Evolutionary conservation across 2,113 vertebrate genomes (phyloP).

Genomic region (Fukomys damarensis): DNA sequence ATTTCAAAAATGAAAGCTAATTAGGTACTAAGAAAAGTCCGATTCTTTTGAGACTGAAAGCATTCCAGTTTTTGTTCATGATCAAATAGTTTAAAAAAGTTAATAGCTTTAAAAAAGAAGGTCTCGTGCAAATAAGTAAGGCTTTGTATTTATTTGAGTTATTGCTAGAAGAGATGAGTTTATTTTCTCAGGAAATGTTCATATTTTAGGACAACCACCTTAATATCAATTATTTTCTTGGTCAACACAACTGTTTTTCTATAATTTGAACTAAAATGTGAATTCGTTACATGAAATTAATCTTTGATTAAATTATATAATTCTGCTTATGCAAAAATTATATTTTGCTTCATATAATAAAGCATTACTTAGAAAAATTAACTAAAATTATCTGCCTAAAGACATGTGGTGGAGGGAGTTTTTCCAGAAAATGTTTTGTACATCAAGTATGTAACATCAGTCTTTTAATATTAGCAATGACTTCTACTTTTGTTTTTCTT

Average conservation of each 20-base stretch:
- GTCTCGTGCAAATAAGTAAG: slow-evolving; percentile 49
- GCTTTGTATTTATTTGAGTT: slow-evolving; percentile 35
- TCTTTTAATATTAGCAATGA: neutral
- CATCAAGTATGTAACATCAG: slow-evolving; percentile 1
- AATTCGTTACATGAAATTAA: slow-evolving; percentile 28
- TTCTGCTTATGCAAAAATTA: neutral
- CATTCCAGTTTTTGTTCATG: slow-evolving; percentile 61
- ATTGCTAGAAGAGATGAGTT: slow-evolving; percentile 40
- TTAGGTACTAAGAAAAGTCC: slow-evolving; percentile 62
- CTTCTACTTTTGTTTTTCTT: slow-evolving; percentile 49
- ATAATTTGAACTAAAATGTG: slow-evolving; percentile 44
- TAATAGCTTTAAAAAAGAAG: neutral
- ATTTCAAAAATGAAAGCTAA: slow-evolving; percentile 67
- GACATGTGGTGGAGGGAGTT: neutral
- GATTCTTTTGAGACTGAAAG: slow-evolving; percentile 68
- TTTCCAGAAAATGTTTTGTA: slow-evolving; percentile 41
- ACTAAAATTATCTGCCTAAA: slow-evolving; percentile 40
- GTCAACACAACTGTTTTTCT: neutral
- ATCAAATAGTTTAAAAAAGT: slow-evolving; percentile 51
- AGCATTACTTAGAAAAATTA: slow-evolving; percentile 20
- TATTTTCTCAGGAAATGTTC: slow-evolving; percentile 30
- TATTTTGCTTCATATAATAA: slow-evolving; percentile 29
- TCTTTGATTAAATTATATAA: neutral
- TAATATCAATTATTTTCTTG: slow-evolving; percentile 55
- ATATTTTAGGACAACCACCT: slow-evolving; percentile 5